Evolutionary conservation across 1,140 invertebrate genomes (phyloP), one percentile per base, ranked within the genome.

Genomic region (Zaprionus inermis): DNA sequence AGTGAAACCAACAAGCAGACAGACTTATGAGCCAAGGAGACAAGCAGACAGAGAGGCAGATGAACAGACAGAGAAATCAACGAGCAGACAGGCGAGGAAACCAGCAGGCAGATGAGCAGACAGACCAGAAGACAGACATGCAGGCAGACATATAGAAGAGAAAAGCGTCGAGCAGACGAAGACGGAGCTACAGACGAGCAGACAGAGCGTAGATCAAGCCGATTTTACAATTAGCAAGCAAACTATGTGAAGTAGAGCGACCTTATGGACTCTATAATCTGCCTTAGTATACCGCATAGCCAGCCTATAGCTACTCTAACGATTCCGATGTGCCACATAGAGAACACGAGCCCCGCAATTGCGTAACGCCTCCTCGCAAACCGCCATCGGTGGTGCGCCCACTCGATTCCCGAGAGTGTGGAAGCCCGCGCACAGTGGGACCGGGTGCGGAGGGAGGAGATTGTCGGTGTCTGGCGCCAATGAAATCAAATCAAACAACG

Each of bases 401-500:
- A 22, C 44, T 11, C 44, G 44, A 49, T 67, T 51, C 28, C 61
- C 60, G n/a, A 54, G 61, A 78, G 67, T n/a, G 55, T n/a, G 55
- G 55, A 38, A 38, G 36, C 36, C 14, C 36, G 5, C 36, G 14
- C 14, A 38, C 12, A 5, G 32, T 16, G 41, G 24, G 24, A 5
- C 24, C 3, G 24, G 3, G 24, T 2, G 24, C 3, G 24, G 24
- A 28, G 24, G 5, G 22, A 64, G 76, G 72, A 78, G 81, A 68
- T 83, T 59, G 46, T 22, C 20, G 57, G 52, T 34, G 67, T 57
- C 76, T 86, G 83, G 76, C 83, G 83, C 83, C 83, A 88, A 41
- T 41, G n/a, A 41, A 41, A 55, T 70, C 44, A 76, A 86, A 84
- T 76, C 36, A 72, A 74, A 78, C 76, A 69, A 44, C 67, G 69